Base-by-base conservation (phyloP, 2,113 vertebrate species). In the Tetraodon nigroviridis region DNA sequence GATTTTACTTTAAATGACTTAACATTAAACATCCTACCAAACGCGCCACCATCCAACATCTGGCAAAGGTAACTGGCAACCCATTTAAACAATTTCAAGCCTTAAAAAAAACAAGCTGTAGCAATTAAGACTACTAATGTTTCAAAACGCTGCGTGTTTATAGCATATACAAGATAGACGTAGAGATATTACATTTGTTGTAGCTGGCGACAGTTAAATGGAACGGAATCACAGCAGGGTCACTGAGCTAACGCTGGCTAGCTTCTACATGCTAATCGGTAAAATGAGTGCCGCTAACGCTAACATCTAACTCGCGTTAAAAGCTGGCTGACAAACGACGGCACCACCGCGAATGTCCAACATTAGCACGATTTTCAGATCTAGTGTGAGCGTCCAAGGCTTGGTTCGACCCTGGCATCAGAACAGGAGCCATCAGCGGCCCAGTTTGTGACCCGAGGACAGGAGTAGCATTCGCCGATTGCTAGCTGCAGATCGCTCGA, bases 201-300 rank as follows among this genome's bases (percentile, higher is more conserved):
- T 11, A 37, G n/a, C 24, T 56, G 52, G 51, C 48, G 27, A 49
- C 10, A 22, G 8, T 37, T 4, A 45, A n/a, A 19, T 32, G 20
- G 17, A 22, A 18, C 15, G 1, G 7, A 52, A 22, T 0, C 46
- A 22, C 48, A 61, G 51, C 56, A 27, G 12, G 60, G 51, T 61
- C 32, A n/a, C 18, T 56, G n/a, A 37, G 71, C 69, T 77, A 73
- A 44, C 58, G 58, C 58, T 76, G 79, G 64, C 68, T 19, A 17
- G 61, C 65, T 58, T 8, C 50, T 27, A 41, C 48, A 58, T 68
- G 80, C 84, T 79, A 84, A 61, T 42, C 32, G 21, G 12, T 40
- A 37, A 13, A 49, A 17, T 14, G 52, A 51, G 51, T 64, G 29
- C 44, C 37, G 46, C 32, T 53, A 21, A 44, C 18, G 48, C 20